Conservation (phyloP, 2,113 vertebrate species). For the Dicrurus megarhynchus region DNA sequence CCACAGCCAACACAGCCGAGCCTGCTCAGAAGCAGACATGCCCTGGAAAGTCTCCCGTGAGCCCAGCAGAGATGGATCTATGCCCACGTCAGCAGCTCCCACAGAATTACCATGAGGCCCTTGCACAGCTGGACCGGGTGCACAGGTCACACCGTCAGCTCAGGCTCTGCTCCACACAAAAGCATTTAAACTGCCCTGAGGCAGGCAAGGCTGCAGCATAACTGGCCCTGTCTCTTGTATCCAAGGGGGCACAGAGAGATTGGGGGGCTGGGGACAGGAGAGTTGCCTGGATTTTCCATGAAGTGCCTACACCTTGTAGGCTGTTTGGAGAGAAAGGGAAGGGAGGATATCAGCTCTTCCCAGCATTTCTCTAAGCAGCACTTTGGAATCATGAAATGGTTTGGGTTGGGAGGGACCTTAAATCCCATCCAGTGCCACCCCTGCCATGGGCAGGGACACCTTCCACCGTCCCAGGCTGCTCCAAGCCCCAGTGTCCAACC, state of each 20-base stretch:
- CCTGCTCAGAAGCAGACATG: neutral
- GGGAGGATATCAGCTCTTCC: neutral
- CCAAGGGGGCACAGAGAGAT: neutral
- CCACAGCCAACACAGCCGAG: neutral
- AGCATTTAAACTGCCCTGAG: no score
- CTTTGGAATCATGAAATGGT: neutral
- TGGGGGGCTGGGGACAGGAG: neutral
- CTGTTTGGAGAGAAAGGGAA: neutral
- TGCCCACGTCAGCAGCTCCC: neutral
- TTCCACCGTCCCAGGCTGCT: neutral
- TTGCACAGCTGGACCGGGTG: accelerated
- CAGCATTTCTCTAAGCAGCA: neutral
- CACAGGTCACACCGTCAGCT: neutral
- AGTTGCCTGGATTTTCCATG: neutral
- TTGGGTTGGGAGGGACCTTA: neutral
- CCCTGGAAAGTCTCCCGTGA: neutral
- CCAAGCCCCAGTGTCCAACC: accelerated
- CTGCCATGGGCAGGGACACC: neutral
- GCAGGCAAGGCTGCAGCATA: neutral
- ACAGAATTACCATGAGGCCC: neutral
- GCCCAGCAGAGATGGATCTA: no score
- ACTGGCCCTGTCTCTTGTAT: neutral
- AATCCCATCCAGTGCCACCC: accelerated
- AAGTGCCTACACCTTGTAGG: neutral
- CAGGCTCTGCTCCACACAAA: neutral